Evolutionary conservation across 2,888 invertebrate genomes (phyloP), one percentile per base, ranked within the genome.

Genomic region (Chelonus formosanus): DNA sequence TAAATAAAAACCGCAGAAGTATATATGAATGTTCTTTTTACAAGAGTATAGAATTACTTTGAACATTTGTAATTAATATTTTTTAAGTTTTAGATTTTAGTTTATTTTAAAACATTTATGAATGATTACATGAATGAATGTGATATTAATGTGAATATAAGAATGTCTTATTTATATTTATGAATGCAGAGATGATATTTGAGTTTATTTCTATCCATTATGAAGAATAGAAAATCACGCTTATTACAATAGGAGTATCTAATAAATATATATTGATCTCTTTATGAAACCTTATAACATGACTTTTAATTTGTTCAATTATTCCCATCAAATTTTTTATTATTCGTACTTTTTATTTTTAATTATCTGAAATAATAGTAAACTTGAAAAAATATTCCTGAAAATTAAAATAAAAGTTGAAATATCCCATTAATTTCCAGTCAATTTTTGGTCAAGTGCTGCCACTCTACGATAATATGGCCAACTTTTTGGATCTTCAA

Each of bases 211-310:
- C 76, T 78, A 70, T 81, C 78, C 81, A 80, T 80, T 80, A 76
- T 79, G 75, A 77, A 75, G 77, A 80, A 80, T 78, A 78, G 76
- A 80, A 76, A 75, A 78, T 73, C 78, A 84, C 83, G 84, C 84
- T 84, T 83, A 84, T 75, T 79, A 80, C 71, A 73, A 75, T 78
- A 80, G 76, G 79, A 84, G 80, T 71, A 82, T 83, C 82, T 81
- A 83, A 84, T 84, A 84, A 83, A 83, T 75, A 79, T 80, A 20
- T 20, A 20, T 20, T 82, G 83, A 84, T 84, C 84, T 84, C 83
- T 80, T 79, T 73, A 74, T 78, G 70, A 70, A 78, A 76, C 78
- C 73, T 71, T 71, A 72, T 68, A 70, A 65, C 60, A 63, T 8
- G 36, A 50, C 57, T 47, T 43, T 63, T 68, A 59, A 72, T 64